Base-by-base conservation (phyloP, 2,888 invertebrate species). In the Drosophila pseudotalamancana region DNA sequence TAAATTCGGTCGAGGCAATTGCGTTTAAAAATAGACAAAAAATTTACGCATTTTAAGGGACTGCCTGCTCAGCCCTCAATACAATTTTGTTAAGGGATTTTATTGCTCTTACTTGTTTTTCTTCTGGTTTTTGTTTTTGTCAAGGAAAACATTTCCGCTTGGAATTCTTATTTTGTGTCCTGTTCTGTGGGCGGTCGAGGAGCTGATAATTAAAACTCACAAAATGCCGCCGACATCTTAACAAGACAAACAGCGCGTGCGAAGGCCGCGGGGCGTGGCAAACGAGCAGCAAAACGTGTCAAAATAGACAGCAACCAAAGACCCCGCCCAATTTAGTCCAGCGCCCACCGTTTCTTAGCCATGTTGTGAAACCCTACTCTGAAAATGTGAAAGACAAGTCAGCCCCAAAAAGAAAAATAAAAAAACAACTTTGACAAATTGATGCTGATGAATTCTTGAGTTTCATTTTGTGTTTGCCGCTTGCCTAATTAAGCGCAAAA, bases 141-240 rank as follows among this genome's bases (percentile, higher is more conserved):
- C 32, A 19, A 32, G 39, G 18, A 18, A 35, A 54, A 64, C 42
- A 63, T 63, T 48, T 54, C 16, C 32, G 62, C 25, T 54, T 8
- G 29, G 23, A 34, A 43, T 42, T 37, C 42, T 35, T 35, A 14
- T 25, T 48, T 45, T 27, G 32, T n/a, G 11, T 32, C 6, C 18
- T 27, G 19, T 42, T 29, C 31, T 42, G 42, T 32, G 55, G 29
- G 35, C 63, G 32, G 39, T 37, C 29, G 61, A 25, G 11, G 55
- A 83, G 79, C 74, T 74, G 79, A 85, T 82, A 82, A 82, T 82
- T 85, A 82, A 82, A 84, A 71, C 45, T 66, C 66, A 82, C 53
- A 76, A 81, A 80, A 72, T 55, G 72, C 69, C 77, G 45, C 35
- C 55, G 60, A 50, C 42, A 57, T 57, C 70, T 64, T 75, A 77